A percentile compares a stretch with the other conserved stretches of the same genome.
Evolutionary conservation across 2,797 vertebrate species (phyloP).

Genomic region (Lithobates sylvaticus): DNA sequence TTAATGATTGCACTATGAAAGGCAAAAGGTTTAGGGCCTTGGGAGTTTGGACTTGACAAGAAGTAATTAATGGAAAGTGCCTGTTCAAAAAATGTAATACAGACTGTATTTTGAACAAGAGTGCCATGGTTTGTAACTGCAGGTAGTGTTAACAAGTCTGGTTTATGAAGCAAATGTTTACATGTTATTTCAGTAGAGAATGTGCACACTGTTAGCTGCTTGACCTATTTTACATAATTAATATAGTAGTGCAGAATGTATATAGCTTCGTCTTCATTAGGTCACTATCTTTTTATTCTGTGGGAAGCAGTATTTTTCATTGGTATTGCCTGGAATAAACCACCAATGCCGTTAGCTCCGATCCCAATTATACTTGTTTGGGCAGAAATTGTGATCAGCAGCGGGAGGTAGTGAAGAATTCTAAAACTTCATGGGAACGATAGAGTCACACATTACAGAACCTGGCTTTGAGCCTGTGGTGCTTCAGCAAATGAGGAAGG

Average conservation of each 20-base stretch:
- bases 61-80: too few species aligned
- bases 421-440: slow-evolving; percentile 41
- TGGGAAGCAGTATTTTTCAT: slow-evolving; percentile 34
- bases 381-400: slow-evolving; percentile 13
- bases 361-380: slow-evolving; percentile 28
- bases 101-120: neutral
- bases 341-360: slow-evolving; percentile 6
- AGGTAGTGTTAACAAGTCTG: neutral
- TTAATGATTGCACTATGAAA: too few species aligned
- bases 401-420: slow-evolving; percentile 29
- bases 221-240: slow-evolving; percentile 18
- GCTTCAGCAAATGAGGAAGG: neutral
- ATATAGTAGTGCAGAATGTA: neutral
- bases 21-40: too few species aligned
- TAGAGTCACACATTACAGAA: neutral
- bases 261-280: neutral
- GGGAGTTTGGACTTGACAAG: too few species aligned
- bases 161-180: neutral
- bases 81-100: neutral
- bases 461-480: slow-evolving; percentile 26
- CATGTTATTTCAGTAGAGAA: neutral
- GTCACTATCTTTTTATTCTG: slow-evolving; percentile 1
- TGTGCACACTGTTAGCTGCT: neutral
- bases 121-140: neutral
- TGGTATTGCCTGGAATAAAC: neutral